Conservation (phyloP, 2,113 vertebrate genomes). For the Perccottus glenii region DNA sequence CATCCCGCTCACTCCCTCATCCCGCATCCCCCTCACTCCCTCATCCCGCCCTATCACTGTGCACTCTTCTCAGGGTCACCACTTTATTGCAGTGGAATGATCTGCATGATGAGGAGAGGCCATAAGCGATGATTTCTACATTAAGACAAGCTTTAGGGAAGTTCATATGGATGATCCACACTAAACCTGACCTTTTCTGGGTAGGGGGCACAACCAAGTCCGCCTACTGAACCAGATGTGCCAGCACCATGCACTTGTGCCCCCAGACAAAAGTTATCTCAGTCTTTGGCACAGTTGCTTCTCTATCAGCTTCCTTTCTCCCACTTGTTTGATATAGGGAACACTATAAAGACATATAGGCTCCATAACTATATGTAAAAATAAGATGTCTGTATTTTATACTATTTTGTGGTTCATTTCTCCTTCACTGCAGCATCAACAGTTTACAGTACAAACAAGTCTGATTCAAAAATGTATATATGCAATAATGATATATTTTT, state of each 20-base stretch:
- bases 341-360: too few relatives aligned
- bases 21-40: conserved; percentile 5
- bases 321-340: too few relatives aligned
- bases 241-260: conserved; percentile 20
- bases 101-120: conserved; percentile 16
- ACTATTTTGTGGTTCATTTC: too few relatives aligned
- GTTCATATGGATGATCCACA: conserved; percentile 1
- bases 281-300: background rate
- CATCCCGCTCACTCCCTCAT: background rate
- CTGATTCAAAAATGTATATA: too few relatives aligned
- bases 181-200: conserved; percentile 15
- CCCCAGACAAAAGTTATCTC: conserved; percentile 18
- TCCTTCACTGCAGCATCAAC: too few relatives aligned
- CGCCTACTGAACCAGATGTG: conserved; percentile 34
- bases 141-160: background rate
- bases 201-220: conserved; percentile 9
- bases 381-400: too few relatives aligned
- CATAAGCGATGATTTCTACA: conserved; percentile 7
- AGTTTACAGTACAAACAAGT: too few relatives aligned
- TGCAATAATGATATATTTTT: too few relatives aligned
- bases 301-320: too few relatives aligned
- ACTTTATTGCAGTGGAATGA: conserved; percentile 23
- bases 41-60: background rate
- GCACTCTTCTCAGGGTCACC: conserved; percentile 14
- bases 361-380: too few relatives aligned